Evolutionary conservation across 2,797 vertebrate species (phyloP).

Genomic region (Neosilurus mollespiculum): DNA sequence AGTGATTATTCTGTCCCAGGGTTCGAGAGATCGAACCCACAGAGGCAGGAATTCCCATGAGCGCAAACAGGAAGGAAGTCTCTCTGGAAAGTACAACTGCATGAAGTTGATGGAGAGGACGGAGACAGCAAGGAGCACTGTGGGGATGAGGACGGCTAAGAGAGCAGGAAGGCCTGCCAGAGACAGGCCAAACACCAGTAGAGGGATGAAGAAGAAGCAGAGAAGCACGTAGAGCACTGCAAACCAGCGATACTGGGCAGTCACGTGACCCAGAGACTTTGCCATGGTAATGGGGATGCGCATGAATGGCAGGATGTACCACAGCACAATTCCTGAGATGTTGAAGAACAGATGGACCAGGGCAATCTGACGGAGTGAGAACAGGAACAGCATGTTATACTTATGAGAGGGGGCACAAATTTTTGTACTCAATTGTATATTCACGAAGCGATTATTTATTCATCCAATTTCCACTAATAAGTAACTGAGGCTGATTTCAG

Average conservation of each 20-base stretch:
- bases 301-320: slow-evolving; percentile 85
- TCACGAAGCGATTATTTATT: background rate
- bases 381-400: background rate
- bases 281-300: slow-evolving; percentile 84
- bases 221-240: slow-evolving; percentile 80
- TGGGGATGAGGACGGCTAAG: slow-evolving; percentile 79
- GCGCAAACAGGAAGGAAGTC: slow-evolving; percentile 77
- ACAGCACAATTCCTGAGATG: slow-evolving; percentile 86
- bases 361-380: slow-evolving; percentile 79
- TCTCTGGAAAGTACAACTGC: slow-evolving; percentile 72
- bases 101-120: slow-evolving; percentile 74
- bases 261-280: slow-evolving; percentile 82
- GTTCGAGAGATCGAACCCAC: slow-evolving; percentile 86
- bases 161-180: slow-evolving; percentile 88
- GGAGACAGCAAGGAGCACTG: slow-evolving; percentile 66
- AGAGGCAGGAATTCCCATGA: slow-evolving; percentile 88
- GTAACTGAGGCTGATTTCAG: background rate
- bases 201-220: slow-evolving; percentile 83
- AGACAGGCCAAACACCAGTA: slow-evolving; percentile 83
- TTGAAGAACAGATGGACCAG: slow-evolving; percentile 97
- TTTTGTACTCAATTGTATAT: background rate
- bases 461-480: background rate
- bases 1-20: slow-evolving; percentile 83
- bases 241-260: slow-evolving; percentile 88
- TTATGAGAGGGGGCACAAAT: background rate